A percentile compares a stretch with the other conserved stretches of the same genome.
These are phyloP conservation scores for Epizoanthus scotinus DNA, from an alignment of 92 coral and sea anemone species.

Conservation along the genomic window DNA sequence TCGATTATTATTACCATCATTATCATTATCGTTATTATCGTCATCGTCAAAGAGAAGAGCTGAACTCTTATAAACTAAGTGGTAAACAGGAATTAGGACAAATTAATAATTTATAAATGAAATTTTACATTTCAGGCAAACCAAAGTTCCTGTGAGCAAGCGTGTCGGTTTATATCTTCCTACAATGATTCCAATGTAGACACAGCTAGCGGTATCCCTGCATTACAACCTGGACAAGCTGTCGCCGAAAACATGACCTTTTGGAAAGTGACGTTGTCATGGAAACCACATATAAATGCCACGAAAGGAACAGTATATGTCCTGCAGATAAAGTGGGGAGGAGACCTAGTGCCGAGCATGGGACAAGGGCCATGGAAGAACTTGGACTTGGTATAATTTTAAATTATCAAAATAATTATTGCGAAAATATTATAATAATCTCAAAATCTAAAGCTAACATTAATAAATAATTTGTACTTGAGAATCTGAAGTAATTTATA, in stretches of 20 bases:
- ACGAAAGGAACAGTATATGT: conserved; percentile 7
- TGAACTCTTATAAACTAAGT: too few species aligned
- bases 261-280: conserved; percentile 28
- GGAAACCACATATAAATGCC: conserved; percentile 21
- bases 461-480: too few species aligned
- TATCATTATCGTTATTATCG: too few species aligned
- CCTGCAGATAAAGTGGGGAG: conserved; percentile 31
- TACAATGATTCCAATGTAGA: conserved; percentile 12
- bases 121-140: not conserved
- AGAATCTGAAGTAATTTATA: too few species aligned
- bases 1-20: too few species aligned
- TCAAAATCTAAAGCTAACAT: too few species aligned
- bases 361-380: conserved; percentile 19
- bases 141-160: not conserved
- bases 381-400: conserved; percentile 13
- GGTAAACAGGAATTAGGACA: not conserved
- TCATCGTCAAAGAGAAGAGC: too few species aligned
- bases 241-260: not conserved
- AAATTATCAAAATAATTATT: not conserved
- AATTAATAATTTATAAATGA: not conserved
- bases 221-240: conserved; percentile 22
- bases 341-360: not conserved
- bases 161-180: conserved; percentile 6
- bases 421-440: too few species aligned
- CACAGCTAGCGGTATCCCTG: not conserved